A percentile compares a stretch with the other conserved stretches of the same genome.
phyloP scores from a whole-genome alignment of 2,797 vertebrate genomes.

The Champsocephalus gunnari region DNA sequence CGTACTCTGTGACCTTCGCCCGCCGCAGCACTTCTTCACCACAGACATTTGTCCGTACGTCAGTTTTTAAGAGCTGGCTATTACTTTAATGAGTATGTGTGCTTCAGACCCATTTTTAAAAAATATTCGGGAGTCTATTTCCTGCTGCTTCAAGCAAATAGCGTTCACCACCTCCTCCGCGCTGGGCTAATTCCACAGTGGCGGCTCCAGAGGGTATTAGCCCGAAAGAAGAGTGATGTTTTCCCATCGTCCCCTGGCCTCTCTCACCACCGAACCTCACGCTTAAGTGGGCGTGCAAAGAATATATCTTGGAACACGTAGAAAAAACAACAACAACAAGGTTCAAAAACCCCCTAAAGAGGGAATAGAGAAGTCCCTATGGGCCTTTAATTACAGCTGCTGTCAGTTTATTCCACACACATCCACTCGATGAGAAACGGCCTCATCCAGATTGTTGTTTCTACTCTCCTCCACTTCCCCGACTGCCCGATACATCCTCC shows the following conservation, averaged over 20 bases:
- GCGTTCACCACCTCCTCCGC: constrained; percentile 38
- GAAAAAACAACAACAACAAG: constrained; percentile 59
- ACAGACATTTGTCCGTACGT: constrained; percentile 78
- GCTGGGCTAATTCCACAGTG: constrained; percentile 60
- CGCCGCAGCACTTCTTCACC: constrained; percentile 60
- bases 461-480: constrained; percentile 16
- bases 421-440: constrained; percentile 44
- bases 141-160: constrained; percentile 56
- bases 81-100: constrained; percentile 84
- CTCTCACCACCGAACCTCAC: constrained; percentile 70
- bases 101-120: constrained; percentile 65
- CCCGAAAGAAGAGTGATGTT: constrained; percentile 58
- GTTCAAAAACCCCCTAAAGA: constrained; percentile 41
- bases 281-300: constrained; percentile 73
- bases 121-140: constrained; percentile 71
- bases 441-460: constrained; percentile 38
- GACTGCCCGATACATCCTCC: constrained; percentile 15
- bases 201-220: constrained; percentile 73
- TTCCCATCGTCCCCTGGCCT: constrained; percentile 65
- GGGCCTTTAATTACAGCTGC: constrained; percentile 66
- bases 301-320: constrained; percentile 69
- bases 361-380: constrained; percentile 44
- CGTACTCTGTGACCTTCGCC: constrained; percentile 71
- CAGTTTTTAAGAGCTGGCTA: constrained; percentile 77
- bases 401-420: constrained; percentile 52